Base-by-base conservation (phyloP, 2,797 vertebrate species). In the Pitangus sulphuratus region DNA sequence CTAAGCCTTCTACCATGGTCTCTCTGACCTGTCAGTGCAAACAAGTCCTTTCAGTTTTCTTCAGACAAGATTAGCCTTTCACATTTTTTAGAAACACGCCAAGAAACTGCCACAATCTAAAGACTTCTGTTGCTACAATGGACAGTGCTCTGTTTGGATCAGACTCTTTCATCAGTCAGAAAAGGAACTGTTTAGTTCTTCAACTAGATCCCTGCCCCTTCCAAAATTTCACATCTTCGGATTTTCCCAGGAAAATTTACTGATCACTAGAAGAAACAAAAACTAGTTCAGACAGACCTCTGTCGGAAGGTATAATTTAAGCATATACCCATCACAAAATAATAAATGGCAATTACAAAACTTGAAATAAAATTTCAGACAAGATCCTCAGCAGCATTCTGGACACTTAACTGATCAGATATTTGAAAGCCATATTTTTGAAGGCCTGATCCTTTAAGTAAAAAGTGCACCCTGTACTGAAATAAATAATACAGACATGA, bases 1-100 rank as follows among this genome's bases (percentile, higher is more conserved):
- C 98, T 84, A 99, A 97, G 81, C 99, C 99, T 77, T 98, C 98
- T 68, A 97, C 96, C 58, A 99, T n/a, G 0, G 99, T 99, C 97
- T 99, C 99, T 97, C 98, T 97, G 87, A 99, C 98, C 99, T 99
- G 97, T 79, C 83, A 96, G 92, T 62, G 69, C 81, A 95, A 88
- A 75, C 9, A 92, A 79, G 6, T 11, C 16, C 12, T 65, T 80
- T 92, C 64, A 95, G 70, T 22, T 92, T 87, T 69, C 58, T 58
- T 82, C 77, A 91, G 66, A 69, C 24, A 79, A 56, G 58, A 75
- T 75, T 1, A 77, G 72, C 26, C 24, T 76, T 74, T 58, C n/a
- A 72, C 35, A 31, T 66, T 83, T 65, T 39, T 54, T 84, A 83
- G 30, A 80, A 83, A 74, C 3, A 11, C 45, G 13, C 53, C 50